These are phyloP conservation scores for Smutsia gigantea DNA, from an alignment of 2,797 vertebrate genomes.

Conservation along the genomic window DNA sequence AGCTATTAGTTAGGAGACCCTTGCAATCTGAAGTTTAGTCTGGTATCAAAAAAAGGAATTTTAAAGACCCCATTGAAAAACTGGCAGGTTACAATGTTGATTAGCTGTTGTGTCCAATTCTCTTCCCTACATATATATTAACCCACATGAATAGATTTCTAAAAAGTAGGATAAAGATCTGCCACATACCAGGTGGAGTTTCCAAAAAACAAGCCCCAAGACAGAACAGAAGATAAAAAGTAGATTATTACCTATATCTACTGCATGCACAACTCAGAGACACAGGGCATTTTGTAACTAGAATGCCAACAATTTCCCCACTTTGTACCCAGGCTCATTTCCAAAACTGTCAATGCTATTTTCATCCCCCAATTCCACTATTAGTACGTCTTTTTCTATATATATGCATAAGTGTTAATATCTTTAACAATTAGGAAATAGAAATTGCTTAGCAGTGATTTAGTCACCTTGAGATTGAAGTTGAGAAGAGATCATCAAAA, in stretches of 20 bases:
- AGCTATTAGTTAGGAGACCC: constrained; percentile 11
- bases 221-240: not conserved
- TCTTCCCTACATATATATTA: not conserved
- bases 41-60: constrained; percentile 34
- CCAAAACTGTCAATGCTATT: not conserved
- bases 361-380: not conserved
- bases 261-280: not conserved
- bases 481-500: not conserved
- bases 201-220: not conserved
- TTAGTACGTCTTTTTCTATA: not conserved
- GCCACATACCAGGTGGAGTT: not conserved
- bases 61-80: not conserved
- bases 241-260: not conserved
- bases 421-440: not conserved
- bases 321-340: not conserved
- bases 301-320: not conserved
- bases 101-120: not conserved
- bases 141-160: not conserved
- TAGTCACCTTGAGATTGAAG: not conserved
- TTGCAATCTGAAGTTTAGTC: constrained; percentile 34
- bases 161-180: not conserved
- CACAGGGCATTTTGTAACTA: not conserved
- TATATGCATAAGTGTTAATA: not conserved
- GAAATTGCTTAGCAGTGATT: not conserved
- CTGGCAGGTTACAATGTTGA: not conserved